phyloP scores from a whole-genome alignment of 2,113 vertebrate genomes.

The Bos javanicus region DNA sequence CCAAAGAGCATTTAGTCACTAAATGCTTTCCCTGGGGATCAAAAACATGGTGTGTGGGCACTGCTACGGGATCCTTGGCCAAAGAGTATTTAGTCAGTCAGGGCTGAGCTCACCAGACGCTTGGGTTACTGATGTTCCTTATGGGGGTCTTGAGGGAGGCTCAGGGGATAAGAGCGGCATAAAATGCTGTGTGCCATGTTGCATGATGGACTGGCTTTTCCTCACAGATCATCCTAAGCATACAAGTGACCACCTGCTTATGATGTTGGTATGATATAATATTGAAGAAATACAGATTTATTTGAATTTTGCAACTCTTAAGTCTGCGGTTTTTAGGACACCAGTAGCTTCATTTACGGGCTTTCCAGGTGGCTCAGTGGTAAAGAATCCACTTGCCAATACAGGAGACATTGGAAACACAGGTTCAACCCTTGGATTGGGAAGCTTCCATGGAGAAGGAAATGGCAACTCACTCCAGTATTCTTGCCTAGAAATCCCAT shows the following conservation, averaged over 20 bases:
- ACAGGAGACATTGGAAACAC: neutral
- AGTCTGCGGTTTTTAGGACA: conserved; percentile 22
- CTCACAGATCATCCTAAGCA: neutral
- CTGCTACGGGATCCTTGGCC: neutral
- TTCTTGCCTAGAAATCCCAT: neutral
- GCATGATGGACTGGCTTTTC: neutral
- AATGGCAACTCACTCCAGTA: neutral
- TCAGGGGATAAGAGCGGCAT: accelerated
- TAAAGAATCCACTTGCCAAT: neutral
- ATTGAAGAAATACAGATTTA: neutral
- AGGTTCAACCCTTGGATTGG: neutral
- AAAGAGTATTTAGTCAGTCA: neutral
- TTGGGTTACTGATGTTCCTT: neutral
- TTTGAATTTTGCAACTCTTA: conserved; percentile 46
- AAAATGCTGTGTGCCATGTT: neutral
- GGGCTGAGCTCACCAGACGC: neutral
- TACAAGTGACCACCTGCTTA: neutral
- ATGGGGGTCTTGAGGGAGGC: neutral
- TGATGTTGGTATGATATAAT: neutral
- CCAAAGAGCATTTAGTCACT: neutral
- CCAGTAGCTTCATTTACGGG: neutral
- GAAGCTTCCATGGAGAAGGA: neutral
- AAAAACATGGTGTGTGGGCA: neutral
- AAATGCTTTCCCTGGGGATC: neutral
- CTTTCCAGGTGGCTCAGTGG: neutral